Base-by-base conservation (phyloP, 2,797 vertebrate species). In the Heliangelus exortis region DNA sequence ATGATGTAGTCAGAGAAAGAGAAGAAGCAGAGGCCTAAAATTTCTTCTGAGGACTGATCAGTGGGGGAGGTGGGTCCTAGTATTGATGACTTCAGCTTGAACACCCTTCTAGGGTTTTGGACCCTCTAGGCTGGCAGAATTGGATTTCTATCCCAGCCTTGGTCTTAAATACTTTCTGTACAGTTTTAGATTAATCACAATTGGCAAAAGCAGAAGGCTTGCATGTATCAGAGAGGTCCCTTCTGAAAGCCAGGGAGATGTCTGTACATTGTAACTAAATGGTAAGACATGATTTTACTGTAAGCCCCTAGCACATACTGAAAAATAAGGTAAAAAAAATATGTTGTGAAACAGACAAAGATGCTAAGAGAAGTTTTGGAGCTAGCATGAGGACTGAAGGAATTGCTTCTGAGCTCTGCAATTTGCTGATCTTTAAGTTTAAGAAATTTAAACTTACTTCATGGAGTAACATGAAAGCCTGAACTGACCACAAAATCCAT, bases 1-100 rank as follows among this genome's bases (percentile, higher is more conserved):
- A 92, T 89, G 87, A 89, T 79, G 69, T 89, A 96, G 92, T 87
- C 81, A 76, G 53, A 67, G 34, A 94, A 93, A 92, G 45, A 47
- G 72, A 94, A 58, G 14, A 73, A 71, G 53, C 28, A 87, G 75
- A 92, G 87, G 48, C 87, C 78, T 90, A 66, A 55, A 73, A 79
- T 90, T 77, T 87, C 29, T 90, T 84, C 74, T 57, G 34, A 63
- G 59, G 75, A 53, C 53, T 67, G 67, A 66, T 79, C 65, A 63
- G 55, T 68, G 59, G 25, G 34, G 33, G 20, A 79, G 48, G 31
- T 59, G 22, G 5, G 17, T 36, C 53, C 92, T 80, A 81, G 48
- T 53, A 58, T 62, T 86, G n/a, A 87, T 89, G 89, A 93, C 67
- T 93, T 87, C 74, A 90, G 55, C 72, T 87, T 87, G 66, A 83